Evolutionary conservation across 2,888 invertebrate genomes (phyloP).

Genomic region (Aethes cnicana): DNA sequence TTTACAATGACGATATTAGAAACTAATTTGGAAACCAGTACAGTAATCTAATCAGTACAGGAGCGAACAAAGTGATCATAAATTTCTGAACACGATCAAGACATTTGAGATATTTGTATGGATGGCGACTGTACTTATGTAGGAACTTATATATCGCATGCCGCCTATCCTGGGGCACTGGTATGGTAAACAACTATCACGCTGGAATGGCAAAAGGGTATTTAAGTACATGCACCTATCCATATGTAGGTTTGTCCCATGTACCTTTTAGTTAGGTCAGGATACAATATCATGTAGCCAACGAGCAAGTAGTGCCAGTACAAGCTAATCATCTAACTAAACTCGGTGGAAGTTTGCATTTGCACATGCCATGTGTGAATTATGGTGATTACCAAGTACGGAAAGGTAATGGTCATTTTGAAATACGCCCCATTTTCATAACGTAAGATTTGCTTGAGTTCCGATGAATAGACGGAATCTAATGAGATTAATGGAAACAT

Average conservation of each 20-base stretch:
- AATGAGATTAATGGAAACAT: constrained; percentile 2
- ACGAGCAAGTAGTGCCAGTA: no score
- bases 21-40: no score
- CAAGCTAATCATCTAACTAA: constrained; percentile 1
- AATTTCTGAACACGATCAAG: no score
- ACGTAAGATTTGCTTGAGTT: neutral
- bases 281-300: no score
- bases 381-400: neutral
- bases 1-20: no score
- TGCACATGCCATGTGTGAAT: neutral
- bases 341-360: neutral
- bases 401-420: constrained; percentile 1
- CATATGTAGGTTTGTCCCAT: no score
- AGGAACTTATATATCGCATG: constrained; percentile 27
- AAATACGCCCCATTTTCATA: constrained; percentile 5
- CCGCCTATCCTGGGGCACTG: constrained; percentile 11
- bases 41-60: no score
- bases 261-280: no score
- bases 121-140: no score
- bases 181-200: constrained; percentile 26
- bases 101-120: no score
- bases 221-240: neutral
- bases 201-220: constrained; percentile 24
- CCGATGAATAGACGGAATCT: neutral
- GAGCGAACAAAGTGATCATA: no score